These are phyloP conservation scores for Campodea augens DNA, from an alignment of 1,140 invertebrate genomes.

Conservation along the genomic window DNA sequence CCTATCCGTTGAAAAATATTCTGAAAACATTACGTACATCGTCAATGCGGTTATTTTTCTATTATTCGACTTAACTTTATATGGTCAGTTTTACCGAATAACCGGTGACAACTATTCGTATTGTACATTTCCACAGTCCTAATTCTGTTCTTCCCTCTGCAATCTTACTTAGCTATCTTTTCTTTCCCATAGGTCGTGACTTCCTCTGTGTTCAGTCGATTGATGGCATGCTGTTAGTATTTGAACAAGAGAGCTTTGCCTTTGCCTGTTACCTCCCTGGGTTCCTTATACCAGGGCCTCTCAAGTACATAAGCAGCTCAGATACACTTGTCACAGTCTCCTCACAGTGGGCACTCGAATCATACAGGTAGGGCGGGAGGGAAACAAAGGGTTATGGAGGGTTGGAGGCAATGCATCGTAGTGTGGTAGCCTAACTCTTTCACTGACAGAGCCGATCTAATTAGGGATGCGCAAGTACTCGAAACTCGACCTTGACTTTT, in stretches of 20 bases:
- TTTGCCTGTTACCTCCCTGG: conserved; percentile 52
- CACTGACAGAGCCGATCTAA: no score
- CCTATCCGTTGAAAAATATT: no score
- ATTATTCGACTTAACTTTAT: no score
- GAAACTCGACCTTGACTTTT: no score
- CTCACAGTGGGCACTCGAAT: conserved; percentile 51
- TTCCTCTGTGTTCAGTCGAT: conserved; percentile 70
- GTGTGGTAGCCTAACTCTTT: no score
- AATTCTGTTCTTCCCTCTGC: conserved; percentile 5
- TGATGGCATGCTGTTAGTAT: conserved; percentile 64
- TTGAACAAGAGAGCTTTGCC: conserved; percentile 68
- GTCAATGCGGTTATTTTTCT: no score
- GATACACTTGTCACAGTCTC: conserved; percentile 61
- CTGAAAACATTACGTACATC: no score
- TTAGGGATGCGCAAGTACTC: no score
- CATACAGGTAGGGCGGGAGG: conserved; percentile 63
- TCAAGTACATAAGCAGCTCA: conserved; percentile 50
- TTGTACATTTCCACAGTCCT: not conserved
- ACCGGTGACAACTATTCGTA: not conserved
- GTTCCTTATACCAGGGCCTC: conserved; percentile 54
- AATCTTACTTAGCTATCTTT: no score
- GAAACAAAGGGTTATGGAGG: no score
- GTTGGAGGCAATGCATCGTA: no score
- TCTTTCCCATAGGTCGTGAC: conserved; percentile 32
- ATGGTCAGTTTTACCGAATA: not conserved